Conservation (phyloP, 2,797 vertebrate species). For the Rhadinocentrus ornatus region DNA sequence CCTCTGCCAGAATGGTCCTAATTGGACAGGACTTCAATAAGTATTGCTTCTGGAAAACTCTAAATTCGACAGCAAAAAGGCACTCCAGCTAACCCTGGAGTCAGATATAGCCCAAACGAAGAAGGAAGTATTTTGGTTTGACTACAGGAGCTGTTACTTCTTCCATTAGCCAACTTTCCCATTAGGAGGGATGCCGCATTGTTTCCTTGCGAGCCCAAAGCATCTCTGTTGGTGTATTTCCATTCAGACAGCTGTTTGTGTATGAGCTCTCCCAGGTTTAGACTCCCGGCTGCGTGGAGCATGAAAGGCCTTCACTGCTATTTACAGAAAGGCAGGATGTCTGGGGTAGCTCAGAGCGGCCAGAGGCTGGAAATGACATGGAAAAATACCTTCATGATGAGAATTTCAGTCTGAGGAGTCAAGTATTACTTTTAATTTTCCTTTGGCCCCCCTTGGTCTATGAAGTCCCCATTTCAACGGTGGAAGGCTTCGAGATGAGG, state of each 20-base stretch:
- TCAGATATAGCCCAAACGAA: slow-evolving; percentile 58
- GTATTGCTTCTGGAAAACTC: slow-evolving; percentile 47
- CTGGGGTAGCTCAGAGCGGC: slow-evolving; percentile 28
- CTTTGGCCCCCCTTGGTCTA: too few species aligned
- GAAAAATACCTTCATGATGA: slow-evolving; percentile 50
- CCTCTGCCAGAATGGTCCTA: slow-evolving; percentile 55
- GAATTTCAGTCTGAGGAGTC: slow-evolving; percentile 35
- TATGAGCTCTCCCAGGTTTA: slow-evolving; percentile 60
- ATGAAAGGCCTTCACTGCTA: slow-evolving; percentile 55
- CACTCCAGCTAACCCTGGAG: slow-evolving; percentile 46
- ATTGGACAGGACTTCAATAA: slow-evolving; percentile 50
- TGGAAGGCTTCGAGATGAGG: too few species aligned
- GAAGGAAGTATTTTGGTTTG: slow-evolving; percentile 45
- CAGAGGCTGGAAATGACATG: slow-evolving; percentile 33
- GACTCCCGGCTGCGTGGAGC: slow-evolving; percentile 39
- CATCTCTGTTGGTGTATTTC: slow-evolving; percentile 43
- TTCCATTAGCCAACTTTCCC: slow-evolving; percentile 43
- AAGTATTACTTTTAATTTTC: slow-evolving; percentile 17
- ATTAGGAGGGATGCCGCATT: slow-evolving; percentile 53
- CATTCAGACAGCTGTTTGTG: slow-evolving; percentile 69
- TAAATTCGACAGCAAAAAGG: slow-evolving; percentile 53
- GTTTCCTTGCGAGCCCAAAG: slow-evolving; percentile 34
- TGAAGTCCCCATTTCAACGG: too few species aligned
- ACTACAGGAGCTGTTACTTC: slow-evolving; percentile 21
- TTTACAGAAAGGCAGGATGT: slow-evolving; percentile 62